phyloP scores from a whole-genome alignment of 2,113 vertebrate genomes.

The Felis chaus region DNA sequence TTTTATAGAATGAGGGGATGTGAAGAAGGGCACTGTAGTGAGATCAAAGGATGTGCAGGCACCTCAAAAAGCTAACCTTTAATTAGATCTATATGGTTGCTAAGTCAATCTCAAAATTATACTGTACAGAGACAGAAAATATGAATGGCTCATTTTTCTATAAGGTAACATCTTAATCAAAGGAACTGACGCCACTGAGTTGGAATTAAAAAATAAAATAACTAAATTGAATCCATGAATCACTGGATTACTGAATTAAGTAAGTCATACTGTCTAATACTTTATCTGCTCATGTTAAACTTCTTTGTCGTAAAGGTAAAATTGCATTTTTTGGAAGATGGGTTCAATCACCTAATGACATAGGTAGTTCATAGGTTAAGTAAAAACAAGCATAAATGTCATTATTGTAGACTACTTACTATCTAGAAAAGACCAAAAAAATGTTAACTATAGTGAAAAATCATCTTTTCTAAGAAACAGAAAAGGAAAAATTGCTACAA shows the following conservation, averaged over 20 bases:
- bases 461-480: slow-evolving; percentile 10
- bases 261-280: background rate
- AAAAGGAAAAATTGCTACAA: background rate
- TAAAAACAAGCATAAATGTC: background rate
- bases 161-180: slow-evolving; percentile 9
- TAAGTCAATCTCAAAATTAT: background rate
- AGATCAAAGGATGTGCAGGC: background rate
- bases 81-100: background rate
- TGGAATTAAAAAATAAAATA: background rate
- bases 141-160: background rate
- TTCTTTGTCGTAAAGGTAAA: background rate
- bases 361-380: background rate
- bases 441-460: background rate
- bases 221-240: background rate
- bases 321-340: background rate
- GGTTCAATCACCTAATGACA: background rate
- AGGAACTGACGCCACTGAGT: background rate
- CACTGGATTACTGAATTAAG: background rate
- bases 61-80: background rate
- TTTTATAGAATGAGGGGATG: background rate
- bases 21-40: background rate
- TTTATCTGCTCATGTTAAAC: background rate
- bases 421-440: background rate
- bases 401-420: background rate
- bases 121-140: background rate